phyloP scores from a whole-genome alignment of 2,113 vertebrate species.

The Pluvianellus socialis region DNA sequence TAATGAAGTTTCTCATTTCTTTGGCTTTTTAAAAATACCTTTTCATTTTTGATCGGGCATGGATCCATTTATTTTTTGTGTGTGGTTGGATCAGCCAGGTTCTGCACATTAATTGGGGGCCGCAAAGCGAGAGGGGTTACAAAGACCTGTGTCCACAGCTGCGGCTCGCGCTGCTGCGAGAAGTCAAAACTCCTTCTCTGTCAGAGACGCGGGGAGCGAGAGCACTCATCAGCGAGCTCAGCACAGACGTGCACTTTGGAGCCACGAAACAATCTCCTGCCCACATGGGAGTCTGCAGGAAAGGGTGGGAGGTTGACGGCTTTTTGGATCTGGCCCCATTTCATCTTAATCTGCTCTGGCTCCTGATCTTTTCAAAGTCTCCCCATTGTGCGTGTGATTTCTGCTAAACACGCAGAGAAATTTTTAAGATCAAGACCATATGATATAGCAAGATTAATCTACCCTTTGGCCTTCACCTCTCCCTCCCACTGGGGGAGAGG shows the following conservation, averaged over 20 bases:
- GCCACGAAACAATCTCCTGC: conserved; percentile 33
- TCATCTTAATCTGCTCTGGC: conserved; percentile 54
- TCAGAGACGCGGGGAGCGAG: background rate
- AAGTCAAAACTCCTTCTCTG: background rate
- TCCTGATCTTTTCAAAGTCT: conserved; percentile 54
- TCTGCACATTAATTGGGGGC: background rate
- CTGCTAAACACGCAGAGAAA: conserved; percentile 54
- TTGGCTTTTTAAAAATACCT: background rate
- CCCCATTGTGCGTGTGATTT: conserved; percentile 49
- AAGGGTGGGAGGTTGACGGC: conserved; percentile 57
- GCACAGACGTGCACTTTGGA: conserved; percentile 8
- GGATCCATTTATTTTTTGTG: background rate
- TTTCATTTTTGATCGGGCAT: background rate
- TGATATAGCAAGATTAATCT: conserved; percentile 72
- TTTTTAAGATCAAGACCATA: conserved; percentile 63
- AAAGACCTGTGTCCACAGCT: conserved; percentile 2
- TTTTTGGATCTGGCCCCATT: conserved; percentile 63
- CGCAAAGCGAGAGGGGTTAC: background rate
- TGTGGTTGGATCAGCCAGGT: background rate
- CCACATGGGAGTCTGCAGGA: conserved; percentile 64
- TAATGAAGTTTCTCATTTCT: fast-evolving
- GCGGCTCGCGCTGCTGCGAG: background rate
- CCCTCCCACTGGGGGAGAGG: conserved; percentile 49
- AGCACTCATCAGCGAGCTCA: background rate
- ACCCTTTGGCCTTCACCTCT: conserved; percentile 65